Base-by-base conservation (phyloP, 2,113 vertebrate genomes). In the Sylvietta virens region DNA sequence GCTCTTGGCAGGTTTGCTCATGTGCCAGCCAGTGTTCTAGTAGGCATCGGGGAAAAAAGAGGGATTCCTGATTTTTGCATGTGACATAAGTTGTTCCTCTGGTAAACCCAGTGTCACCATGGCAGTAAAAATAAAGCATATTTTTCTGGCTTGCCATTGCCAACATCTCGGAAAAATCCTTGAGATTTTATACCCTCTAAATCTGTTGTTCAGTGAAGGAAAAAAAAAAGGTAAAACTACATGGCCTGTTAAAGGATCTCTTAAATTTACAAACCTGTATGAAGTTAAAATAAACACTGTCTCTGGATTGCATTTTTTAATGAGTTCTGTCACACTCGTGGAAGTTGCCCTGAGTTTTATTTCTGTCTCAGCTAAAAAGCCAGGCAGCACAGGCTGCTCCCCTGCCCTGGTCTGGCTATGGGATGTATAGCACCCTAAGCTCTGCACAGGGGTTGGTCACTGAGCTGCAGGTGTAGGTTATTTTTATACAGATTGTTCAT, bases 1-100 rank as follows among this genome's bases (percentile, higher is more conserved):
- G 87, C 95, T 95, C 62, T 61, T 82, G 87, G 93, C 50, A 0
- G 31, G 71, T 95, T 96, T 95, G 84, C 92, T 82, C 83, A 35
- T 69, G 92, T 87, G 88, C 77, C 13, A 11, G 44, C 35, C 74
- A 56, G 26, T 8, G 62, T 67, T 84, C 60, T 58, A 64, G 37
- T 51, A 86, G 57, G 22, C 35, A 33, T 56, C 7, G 23, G 51
- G 39, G 19, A 33, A 90, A 81, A 69, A 71, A 79, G 62, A 84
- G 62, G 58, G 42, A 85, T 64, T 72, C 45, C 57, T 83, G 60
- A 23, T 70, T 91, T 92, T 81, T 16, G 26, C 44, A 13, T 24
- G 86, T n/a, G 24, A 61, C 24, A 5, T 14, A 61, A 90, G n/a
- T 67, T 78, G 22, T 37, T 96, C 12, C 15, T 74, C 24, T 91